phyloP scores from a whole-genome alignment of 2,797 vertebrate species.

The Adrianichthys oophorus region DNA sequence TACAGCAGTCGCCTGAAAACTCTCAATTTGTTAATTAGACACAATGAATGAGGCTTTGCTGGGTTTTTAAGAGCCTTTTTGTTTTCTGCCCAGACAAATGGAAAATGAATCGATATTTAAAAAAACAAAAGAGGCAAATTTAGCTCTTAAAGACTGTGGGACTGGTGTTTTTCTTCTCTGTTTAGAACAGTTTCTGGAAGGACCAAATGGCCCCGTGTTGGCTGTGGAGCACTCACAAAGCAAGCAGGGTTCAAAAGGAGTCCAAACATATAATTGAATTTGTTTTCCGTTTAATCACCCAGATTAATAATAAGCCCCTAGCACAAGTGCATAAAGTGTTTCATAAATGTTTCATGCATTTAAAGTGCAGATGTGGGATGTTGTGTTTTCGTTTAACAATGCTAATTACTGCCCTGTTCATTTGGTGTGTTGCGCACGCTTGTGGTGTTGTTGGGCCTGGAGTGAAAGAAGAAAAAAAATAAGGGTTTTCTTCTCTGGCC shows the following conservation, averaged over 20 bases:
- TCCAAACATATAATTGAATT: background rate
- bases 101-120: no score
- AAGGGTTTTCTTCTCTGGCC: conserved; percentile 52
- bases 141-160: no score
- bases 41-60: no score
- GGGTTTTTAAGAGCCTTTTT: no score
- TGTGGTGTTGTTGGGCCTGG: conserved; percentile 24
- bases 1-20: no score
- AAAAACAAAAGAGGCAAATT: no score
- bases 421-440: conserved; percentile 19
- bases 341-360: conserved; percentile 9
- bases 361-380: conserved; percentile 3
- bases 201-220: conserved; percentile 7
- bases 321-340: background rate
- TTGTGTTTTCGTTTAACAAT: conserved; percentile 28
- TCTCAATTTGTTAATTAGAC: no score
- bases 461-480: conserved; percentile 6
- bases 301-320: conserved; percentile 8
- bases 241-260: background rate
- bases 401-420: conserved; percentile 32
- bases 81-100: no score
- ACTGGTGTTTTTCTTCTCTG: background rate
- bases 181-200: background rate
- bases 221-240: conserved; percentile 4
- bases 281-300: conserved; percentile 5